Evolutionary conservation across 2,797 vertebrate species (phyloP).

Genomic region (Spheniscus humboldti): DNA sequence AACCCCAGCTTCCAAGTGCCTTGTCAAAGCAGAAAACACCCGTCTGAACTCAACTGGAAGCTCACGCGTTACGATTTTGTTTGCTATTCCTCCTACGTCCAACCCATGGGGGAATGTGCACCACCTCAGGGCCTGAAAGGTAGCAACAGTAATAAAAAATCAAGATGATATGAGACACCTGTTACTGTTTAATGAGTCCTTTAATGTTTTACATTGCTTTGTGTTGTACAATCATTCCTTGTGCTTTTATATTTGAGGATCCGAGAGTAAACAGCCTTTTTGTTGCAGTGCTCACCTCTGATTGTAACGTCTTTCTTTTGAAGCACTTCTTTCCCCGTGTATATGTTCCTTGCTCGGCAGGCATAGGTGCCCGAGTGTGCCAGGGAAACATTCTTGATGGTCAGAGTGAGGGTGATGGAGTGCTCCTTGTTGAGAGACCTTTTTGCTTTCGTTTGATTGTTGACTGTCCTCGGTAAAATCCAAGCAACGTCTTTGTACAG

Average conservation of each 20-base stretch:
- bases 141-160: slow-evolving; percentile 78
- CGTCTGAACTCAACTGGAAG: slow-evolving; percentile 68
- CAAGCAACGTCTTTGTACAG: slow-evolving; percentile 87
- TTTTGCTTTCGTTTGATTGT: slow-evolving; percentile 73
- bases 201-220: slow-evolving; percentile 81
- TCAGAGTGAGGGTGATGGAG: slow-evolving; percentile 80
- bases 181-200: slow-evolving; percentile 79
- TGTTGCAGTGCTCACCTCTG: slow-evolving; percentile 86
- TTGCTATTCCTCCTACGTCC: slow-evolving; percentile 72
- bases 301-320: slow-evolving; percentile 85
- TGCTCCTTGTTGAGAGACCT: slow-evolving; percentile 73
- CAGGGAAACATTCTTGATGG: slow-evolving; percentile 83
- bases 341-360: slow-evolving; percentile 83
- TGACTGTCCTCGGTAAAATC: slow-evolving; percentile 74
- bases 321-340: slow-evolving; percentile 82
- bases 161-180: slow-evolving; percentile 79
- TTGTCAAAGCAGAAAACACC: slow-evolving; percentile 66
- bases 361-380: slow-evolving; percentile 85
- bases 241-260: slow-evolving; percentile 82
- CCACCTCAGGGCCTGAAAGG: slow-evolving; percentile 76
- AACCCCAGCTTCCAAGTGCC: slow-evolving; percentile 70
- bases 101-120: slow-evolving; percentile 72
- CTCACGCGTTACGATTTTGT: slow-evolving; percentile 54
- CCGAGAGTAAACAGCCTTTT: slow-evolving; percentile 82
- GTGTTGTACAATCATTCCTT: slow-evolving; percentile 81